phyloP scores from a whole-genome alignment of 2,888 invertebrate genomes.

The Tryphoninae sp. region DNA sequence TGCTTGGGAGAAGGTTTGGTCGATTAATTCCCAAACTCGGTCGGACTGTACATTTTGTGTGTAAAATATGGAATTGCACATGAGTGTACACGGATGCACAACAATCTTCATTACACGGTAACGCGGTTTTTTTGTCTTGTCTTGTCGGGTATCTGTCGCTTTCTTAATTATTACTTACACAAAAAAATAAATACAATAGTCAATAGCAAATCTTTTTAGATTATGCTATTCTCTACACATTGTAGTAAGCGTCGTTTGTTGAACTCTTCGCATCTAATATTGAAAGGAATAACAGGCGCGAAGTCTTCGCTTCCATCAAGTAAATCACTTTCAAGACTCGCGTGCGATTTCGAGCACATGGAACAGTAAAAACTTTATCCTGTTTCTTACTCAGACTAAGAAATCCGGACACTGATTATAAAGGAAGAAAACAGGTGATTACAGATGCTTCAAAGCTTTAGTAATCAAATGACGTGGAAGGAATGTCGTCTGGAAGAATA shows the following conservation, averaged over 20 bases:
- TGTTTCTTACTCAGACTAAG: conserved; percentile 10
- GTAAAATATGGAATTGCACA: conserved; percentile 38
- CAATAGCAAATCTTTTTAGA: not conserved
- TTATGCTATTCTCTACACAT: conserved; percentile 12
- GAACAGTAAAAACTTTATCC: conserved; percentile 2
- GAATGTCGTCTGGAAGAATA: conserved; percentile 60
- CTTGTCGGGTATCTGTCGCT: conserved; percentile 20
- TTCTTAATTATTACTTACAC: not conserved
- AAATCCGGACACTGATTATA: conserved; percentile 5
- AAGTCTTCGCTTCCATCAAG: not conserved
- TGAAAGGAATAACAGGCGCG: not conserved
- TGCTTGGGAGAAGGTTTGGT: conserved; percentile 6
- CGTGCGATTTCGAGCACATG: not conserved
- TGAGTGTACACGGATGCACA: conserved; percentile 21
- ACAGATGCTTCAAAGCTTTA: conserved; percentile 47
- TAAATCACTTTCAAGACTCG: conserved; percentile 5
- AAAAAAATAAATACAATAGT: not conserved
- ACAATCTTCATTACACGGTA: conserved; percentile 31
- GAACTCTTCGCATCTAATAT: not conserved
- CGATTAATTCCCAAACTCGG: conserved; percentile 1
- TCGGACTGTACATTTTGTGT: conserved; percentile 8
- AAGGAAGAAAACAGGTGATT: conserved; percentile 27
- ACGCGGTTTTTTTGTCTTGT: conserved; percentile 12
- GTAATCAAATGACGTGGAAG: conserved; percentile 57
- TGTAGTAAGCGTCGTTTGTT: conserved; percentile 18